These are phyloP conservation scores for Microctonus aethiopoides DNA, from an alignment of 2,888 invertebrate genomes.

Conservation along the genomic window DNA sequence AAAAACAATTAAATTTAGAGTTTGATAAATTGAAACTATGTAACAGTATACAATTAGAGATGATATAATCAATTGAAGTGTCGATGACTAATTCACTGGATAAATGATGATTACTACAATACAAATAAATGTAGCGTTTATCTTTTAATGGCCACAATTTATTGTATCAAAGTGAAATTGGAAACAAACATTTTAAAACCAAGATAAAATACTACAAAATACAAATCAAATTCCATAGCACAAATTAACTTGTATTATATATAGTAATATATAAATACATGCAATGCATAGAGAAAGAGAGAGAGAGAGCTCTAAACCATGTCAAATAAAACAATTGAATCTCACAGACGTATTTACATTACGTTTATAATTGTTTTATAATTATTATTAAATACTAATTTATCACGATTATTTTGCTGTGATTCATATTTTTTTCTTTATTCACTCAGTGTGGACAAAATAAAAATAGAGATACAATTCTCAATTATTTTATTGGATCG, in stretches of 20 bases:
- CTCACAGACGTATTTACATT: not conserved
- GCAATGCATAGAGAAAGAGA: not conserved
- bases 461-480: not conserved
- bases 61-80: not conserved
- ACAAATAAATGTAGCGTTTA: not conserved
- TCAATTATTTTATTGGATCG: not conserved
- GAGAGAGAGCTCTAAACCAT: conserved; percentile 10
- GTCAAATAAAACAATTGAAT: conserved; percentile 11
- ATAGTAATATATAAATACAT: not conserved
- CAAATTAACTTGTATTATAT: conserved; percentile 35
- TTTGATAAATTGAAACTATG: not conserved
- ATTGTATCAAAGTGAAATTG: not conserved
- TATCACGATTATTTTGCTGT: conserved; percentile 25
- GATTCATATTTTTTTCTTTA: conserved; percentile 18
- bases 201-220: conserved; percentile 10
- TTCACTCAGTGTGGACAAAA: not conserved
- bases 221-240: conserved; percentile 29
- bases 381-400: not conserved
- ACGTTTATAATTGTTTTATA: conserved; percentile 13
- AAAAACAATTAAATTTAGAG: not conserved
- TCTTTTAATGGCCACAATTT: not conserved
- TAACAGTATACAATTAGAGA: not conserved
- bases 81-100: not conserved
- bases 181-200: not conserved
- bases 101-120: not conserved